phyloP scores from a whole-genome alignment of 2,113 vertebrate species.

The Brienomyrus brachyistius region DNA sequence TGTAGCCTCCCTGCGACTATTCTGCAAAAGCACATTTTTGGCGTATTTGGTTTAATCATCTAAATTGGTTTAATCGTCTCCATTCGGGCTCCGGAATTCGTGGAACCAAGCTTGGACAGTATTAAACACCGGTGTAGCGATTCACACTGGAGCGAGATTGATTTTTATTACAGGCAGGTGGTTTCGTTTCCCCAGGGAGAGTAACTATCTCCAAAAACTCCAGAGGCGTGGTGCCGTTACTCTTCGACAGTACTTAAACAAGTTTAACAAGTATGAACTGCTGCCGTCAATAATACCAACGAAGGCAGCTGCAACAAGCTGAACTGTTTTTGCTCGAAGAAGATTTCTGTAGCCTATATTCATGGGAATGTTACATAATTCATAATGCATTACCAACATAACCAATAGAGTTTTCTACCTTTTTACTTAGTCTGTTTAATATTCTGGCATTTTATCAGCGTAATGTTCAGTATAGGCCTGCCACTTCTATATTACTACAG shows the following conservation, averaged over 20 bases:
- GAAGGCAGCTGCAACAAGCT: not conserved
- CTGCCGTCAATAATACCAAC: not conserved
- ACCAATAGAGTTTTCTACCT: not conserved
- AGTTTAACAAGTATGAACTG: not conserved
- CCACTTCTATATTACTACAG: not conserved
- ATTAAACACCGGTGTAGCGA: not conserved
- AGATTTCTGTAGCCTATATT: not conserved
- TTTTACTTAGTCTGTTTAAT: not conserved
- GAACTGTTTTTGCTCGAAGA: not conserved
- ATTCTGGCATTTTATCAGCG: not conserved
- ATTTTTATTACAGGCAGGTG: not conserved
- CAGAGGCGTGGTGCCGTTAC: not conserved
- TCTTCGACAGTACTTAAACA: not conserved
- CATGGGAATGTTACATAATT: not conserved
- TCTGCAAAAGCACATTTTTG: not conserved
- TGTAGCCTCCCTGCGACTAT: conserved; percentile 12
- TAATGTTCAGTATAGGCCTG: not conserved
- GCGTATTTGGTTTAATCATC: not conserved
- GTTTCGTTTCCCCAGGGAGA: not conserved
- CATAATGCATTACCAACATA: not conserved
- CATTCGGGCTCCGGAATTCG: not conserved
- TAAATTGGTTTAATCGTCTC: not conserved
- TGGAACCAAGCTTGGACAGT: not conserved
- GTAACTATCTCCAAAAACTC: not conserved
- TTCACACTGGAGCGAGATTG: not conserved